Evolutionary conservation across 2,797 vertebrate genomes (phyloP).

Genomic region (Platalea minor): DNA sequence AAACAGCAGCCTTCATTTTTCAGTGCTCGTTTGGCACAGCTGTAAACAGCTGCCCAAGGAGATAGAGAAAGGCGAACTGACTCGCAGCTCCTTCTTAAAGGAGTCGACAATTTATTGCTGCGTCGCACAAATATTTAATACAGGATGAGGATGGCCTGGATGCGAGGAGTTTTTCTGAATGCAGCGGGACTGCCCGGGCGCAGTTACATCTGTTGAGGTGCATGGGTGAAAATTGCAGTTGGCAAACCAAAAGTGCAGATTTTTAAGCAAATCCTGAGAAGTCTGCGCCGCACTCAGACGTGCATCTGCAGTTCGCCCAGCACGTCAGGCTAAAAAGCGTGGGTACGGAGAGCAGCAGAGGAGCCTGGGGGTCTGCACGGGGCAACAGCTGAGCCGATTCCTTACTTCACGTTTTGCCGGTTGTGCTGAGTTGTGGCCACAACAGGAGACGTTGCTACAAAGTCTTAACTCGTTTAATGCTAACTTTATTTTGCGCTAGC

Average conservation of each 20-base stretch:
- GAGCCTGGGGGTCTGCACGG: neutral
- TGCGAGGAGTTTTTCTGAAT: neutral
- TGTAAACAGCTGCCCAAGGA: neutral
- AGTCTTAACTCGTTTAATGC: rapidly evolving
- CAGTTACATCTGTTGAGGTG: neutral
- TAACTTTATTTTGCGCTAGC: neutral
- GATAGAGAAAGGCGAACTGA: neutral
- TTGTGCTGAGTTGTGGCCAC: neutral
- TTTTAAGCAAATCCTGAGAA: neutral
- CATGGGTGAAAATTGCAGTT: rapidly evolving
- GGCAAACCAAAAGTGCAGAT: neutral
- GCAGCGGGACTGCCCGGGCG: rapidly evolving
- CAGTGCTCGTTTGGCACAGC: neutral
- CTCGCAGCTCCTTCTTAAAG: neutral
- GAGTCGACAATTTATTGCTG: neutral
- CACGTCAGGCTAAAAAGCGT: rapidly evolving
- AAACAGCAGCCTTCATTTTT: rapidly evolving
- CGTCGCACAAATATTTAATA: rapidly evolving
- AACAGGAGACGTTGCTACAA: rapidly evolving
- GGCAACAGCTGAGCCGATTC: rapidly evolving
- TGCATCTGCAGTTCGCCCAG: neutral
- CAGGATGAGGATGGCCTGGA: rapidly evolving
- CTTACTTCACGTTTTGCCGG: no score
- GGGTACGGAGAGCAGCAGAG: rapidly evolving
- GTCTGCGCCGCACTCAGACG: neutral